These are phyloP conservation scores for Aphis craccivora DNA, from an alignment of 1,140 invertebrate species.

Conservation along the genomic window DNA sequence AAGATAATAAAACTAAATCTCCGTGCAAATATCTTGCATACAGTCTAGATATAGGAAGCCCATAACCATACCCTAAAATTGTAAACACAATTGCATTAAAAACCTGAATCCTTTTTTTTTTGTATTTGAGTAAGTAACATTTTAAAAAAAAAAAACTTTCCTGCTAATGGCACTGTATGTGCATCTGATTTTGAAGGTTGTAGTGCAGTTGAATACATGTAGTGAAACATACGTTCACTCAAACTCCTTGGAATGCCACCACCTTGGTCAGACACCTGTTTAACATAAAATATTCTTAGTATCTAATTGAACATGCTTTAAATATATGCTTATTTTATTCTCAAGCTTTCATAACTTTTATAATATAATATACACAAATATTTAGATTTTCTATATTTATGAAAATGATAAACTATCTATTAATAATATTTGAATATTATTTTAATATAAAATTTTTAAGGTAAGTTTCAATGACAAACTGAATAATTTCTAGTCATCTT, in stretches of 20 bases:
- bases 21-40: slow-evolving; percentile 99
- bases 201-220: slow-evolving; percentile 98
- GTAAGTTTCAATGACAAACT: no score
- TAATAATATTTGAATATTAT: neutral
- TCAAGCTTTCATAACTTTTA: neutral
- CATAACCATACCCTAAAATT: slow-evolving; percentile 90
- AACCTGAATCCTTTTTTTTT: no score
- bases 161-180: slow-evolving; percentile 88
- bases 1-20: slow-evolving; percentile 89
- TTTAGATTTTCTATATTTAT: neutral
- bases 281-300: slow-evolving; percentile 60
- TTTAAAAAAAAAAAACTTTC: slow-evolving; percentile 64
- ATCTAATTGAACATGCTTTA: neutral
- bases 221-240: slow-evolving; percentile 92
- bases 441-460: no score
- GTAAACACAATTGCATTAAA: slow-evolving; percentile 4
- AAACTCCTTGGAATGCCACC: slow-evolving; percentile 91
- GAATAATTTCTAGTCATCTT: neutral
- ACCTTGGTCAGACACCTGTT: slow-evolving; percentile 91
- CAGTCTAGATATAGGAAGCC: slow-evolving; percentile 92
- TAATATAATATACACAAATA: no score
- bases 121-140: no score
- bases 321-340: neutral
- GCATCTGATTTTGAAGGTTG: slow-evolving; percentile 83
- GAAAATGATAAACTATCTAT: neutral